Evolutionary conservation across 2,888 invertebrate species (phyloP), one percentile per base, ranked within the genome.

Genomic region (Stenchaetothrips biformis): DNA sequence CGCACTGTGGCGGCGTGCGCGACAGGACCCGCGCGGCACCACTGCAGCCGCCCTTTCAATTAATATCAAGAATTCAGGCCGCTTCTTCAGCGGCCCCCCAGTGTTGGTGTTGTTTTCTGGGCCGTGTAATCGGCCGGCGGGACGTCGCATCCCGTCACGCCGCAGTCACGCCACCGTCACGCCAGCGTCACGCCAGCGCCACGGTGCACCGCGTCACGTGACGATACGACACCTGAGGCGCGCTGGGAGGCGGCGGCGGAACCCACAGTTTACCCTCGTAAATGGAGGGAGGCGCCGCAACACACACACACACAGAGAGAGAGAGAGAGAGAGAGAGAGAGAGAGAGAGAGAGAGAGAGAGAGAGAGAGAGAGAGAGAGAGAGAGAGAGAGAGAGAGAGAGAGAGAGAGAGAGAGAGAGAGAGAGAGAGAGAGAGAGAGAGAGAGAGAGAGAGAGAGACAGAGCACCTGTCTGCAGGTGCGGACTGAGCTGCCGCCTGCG

Each of bases 331-430:
- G 67, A 37, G n/a, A 77, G 59, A 16, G 80, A 80, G 79, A 53
- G 79, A 77, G n/a, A 21, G 49, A 16, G 62, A 27, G 79, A 78
- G 79, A 74, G 78, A 81, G 77, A 80, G 79, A 80, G 21, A 49
- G 77, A 74, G 80, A 59, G 47, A 53, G 53, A 48, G 62, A 78
- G 80, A 49, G 37, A 48, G 48, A 62, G 77, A 21, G 27, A 18
- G 48, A 0, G 48, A 21, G 79, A 21, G 77, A 67, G 0, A 62
- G 59, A 49, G 74, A 48, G 74, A 37, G 37, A 74, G 18, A 11
- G 53, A 79, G 67, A 62, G 48, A n/a, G n/a, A 49, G 13, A 16
- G 37, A 25, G 53, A 48, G 27, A 18, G 11, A 18, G 27, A n/a
- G 16, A 2, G 67, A 79, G 9, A 11, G 25, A 16, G 21, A 62